A percentile compares a stretch with the other conserved stretches of the same genome.
Conservation (phyloP, 2,113 vertebrate species). For the Casuarius casuarius region DNA sequence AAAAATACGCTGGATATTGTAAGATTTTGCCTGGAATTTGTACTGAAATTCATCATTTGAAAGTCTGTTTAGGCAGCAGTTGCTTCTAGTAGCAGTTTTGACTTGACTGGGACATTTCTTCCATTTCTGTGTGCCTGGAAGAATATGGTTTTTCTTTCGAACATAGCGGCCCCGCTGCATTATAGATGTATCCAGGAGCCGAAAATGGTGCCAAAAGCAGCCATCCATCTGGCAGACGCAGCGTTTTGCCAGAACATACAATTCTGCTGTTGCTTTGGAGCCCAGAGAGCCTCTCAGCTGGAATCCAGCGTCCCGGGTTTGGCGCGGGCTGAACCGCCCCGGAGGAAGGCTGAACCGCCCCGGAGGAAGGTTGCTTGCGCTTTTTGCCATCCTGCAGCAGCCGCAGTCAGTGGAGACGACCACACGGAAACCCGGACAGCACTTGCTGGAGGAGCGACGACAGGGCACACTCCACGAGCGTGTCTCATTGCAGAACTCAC, state of each 20-base stretch:
- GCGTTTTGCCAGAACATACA: neutral
- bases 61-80: neutral
- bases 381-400: neutral
- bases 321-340: neutral
- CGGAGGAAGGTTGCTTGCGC: neutral
- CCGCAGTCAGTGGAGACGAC: neutral
- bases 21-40: neutral
- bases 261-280: conserved; percentile 26
- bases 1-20: neutral
- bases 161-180: neutral
- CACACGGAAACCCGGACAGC: neutral
- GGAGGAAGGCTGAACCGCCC: neutral
- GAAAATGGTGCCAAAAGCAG: conserved; percentile 22
- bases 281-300: neutral
- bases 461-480: neutral
- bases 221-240: conserved; percentile 23
- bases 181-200: conserved; percentile 36
- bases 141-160: neutral
- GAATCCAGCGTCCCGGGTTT: conserved; percentile 7
- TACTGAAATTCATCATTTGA: neutral
- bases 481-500: conserved; percentile 1
- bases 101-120: neutral
- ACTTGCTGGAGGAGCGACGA: neutral
- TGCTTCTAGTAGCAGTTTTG: neutral
- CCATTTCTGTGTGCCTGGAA: neutral